Base-by-base conservation (phyloP, 2,888 invertebrate species). In the Apotomis capreana region DNA sequence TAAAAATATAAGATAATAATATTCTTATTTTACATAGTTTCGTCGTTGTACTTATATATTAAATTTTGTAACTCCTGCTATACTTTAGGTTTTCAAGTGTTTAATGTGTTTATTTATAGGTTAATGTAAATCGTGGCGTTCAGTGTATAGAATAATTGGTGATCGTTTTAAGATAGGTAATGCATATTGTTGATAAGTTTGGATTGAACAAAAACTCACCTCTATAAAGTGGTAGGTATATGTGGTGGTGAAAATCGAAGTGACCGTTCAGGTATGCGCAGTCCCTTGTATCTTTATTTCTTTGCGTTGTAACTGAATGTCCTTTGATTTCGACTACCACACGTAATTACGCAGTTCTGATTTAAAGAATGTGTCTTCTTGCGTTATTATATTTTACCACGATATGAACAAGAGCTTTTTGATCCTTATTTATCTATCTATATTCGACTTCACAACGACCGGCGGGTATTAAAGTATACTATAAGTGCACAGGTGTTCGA, bases 401-500 rank as follows among this genome's bases (percentile, higher is more conserved):
- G 13, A 54, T 12, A 55, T 44, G 40, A 13, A 63, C 36, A 40
- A 51, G 40, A 36, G 44, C 2, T 62, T 49, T 49, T 62, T 46
- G 46, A 57, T 44, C 55, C 55, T n/a, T 44, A 65, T 65, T 55
- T 57, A n/a, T 57, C n/a, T 55, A n/a, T 26, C 10, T 64, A 44
- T 26, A 5, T 37, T 26, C 26, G 13, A 15, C 9, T 62, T 54
- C 61, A 10, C 26, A 40, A 55, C 60, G 5, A 49, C n/a, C 26
- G n/a, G 26, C 49, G 67, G 49, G 57, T 62, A 12, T 49, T 58
- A 68, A 49, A 62, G 51, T 62, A 40, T 40, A 58, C 13, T 57
- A 61, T 61, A 57, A 63, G 77, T 79, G 84, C 83, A 84, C 83
- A 76, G 74, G 74, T 81, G 74, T 78, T 74, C 49, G 76, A 76